Evolutionary conservation across 1,140 invertebrate species (phyloP).

Genomic region (Mactra quadrangularis): DNA sequence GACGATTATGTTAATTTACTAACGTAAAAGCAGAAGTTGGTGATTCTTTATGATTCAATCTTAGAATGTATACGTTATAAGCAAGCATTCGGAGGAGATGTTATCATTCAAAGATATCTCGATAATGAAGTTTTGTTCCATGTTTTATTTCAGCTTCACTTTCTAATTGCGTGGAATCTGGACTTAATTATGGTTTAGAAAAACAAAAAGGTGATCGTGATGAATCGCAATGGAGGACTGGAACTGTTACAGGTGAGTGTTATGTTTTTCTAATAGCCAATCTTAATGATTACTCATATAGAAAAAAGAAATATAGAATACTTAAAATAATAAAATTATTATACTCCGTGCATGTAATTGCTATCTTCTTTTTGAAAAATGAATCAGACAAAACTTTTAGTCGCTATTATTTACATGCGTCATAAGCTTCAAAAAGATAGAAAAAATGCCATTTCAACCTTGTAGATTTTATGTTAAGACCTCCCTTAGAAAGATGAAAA

Average conservation of each 20-base stretch:
- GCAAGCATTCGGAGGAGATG: no score
- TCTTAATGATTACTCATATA: not conserved
- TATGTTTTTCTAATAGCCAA: not conserved
- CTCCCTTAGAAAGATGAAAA: no score
- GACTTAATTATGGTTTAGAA: constrained; percentile 11
- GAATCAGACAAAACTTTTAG: not conserved
- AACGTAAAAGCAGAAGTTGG: no score
- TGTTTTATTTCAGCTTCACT: not conserved
- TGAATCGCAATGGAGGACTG: constrained; percentile 17
- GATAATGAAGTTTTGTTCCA: no score
- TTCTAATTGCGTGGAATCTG: not conserved
- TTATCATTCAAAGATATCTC: no score
- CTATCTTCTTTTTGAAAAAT: not conserved
- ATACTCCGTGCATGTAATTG: no score
- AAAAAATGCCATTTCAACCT: no score
- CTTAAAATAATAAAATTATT: not conserved
- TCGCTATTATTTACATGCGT: not conserved
- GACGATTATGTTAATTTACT: no score
- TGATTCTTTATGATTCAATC: no score
- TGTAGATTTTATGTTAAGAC: no score
- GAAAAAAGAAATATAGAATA: not conserved
- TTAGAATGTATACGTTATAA: no score
- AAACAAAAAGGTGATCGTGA: constrained; percentile 20
- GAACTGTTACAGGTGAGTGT: constrained; percentile 12
- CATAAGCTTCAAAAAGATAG: no score